These are phyloP conservation scores for Brachionus angularis DNA, from an alignment of 1,140 invertebrate species.

Conservation along the genomic window DNA sequence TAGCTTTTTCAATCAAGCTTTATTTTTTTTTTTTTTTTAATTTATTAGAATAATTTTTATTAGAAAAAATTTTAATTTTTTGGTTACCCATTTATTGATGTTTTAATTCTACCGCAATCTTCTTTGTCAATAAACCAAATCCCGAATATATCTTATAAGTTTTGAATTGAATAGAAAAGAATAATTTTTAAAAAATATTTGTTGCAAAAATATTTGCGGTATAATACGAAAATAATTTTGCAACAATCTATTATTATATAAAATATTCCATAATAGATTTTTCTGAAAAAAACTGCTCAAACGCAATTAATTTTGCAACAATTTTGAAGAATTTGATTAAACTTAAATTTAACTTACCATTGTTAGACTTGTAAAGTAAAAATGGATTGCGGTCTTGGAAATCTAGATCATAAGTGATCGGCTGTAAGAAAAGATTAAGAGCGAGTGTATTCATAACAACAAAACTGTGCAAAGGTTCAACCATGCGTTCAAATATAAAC, in stretches of 20 bases:
- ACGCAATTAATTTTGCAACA: too few relatives aligned
- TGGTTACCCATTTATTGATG: background rate
- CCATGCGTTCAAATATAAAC: slow-evolving; percentile 43
- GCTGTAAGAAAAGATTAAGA: slow-evolving; percentile 34
- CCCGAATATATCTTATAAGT: slow-evolving; percentile 42
- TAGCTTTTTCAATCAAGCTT: slow-evolving; percentile 26
- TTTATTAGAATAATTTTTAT: too few relatives aligned
- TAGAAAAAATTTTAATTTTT: too few relatives aligned
- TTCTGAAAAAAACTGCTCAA: too few relatives aligned
- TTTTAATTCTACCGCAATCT: slow-evolving; percentile 31
- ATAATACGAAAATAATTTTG: too few relatives aligned
- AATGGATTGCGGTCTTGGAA: slow-evolving; percentile 40
- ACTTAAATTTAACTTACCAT: slow-evolving; percentile 37
- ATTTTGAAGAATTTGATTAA: too few relatives aligned
- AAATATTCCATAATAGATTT: too few relatives aligned
- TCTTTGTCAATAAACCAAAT: slow-evolving; percentile 43
- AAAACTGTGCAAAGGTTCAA: slow-evolving; percentile 42
- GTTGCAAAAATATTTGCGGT: too few relatives aligned
- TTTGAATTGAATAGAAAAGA: too few relatives aligned
- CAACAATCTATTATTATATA: too few relatives aligned
- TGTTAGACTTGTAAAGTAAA: slow-evolving; percentile 43
- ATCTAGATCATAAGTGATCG: slow-evolving; percentile 38
- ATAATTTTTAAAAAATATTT: too few relatives aligned
- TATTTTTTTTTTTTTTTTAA: too few relatives aligned
- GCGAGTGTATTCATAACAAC: slow-evolving; percentile 42